phyloP scores from a whole-genome alignment of 23 tunicate genomes.

The Ascidia mentula region DNA sequence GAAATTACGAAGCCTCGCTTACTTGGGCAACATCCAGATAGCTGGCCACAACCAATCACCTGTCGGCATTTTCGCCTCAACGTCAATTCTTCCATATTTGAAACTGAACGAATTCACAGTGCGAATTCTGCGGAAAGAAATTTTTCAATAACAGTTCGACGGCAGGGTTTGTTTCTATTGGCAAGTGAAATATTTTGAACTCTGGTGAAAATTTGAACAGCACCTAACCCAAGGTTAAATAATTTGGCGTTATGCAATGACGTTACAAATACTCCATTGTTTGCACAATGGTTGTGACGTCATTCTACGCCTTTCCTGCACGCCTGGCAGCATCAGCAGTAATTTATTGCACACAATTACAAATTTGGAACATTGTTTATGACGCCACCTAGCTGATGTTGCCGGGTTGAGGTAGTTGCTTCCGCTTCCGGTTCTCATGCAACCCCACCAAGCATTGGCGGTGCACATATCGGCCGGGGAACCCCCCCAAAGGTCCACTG shows the following conservation, averaged over 20 bases:
- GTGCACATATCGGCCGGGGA: constrained; percentile 88
- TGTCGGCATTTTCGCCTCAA: constrained; percentile 82
- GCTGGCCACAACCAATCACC: constrained; percentile 98
- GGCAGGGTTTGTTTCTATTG: too few relatives aligned
- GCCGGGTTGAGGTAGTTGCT: constrained; percentile 80
- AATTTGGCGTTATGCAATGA: too few relatives aligned
- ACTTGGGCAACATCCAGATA: constrained; percentile 85
- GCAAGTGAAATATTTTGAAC: too few relatives aligned
- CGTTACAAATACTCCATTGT: too few relatives aligned
- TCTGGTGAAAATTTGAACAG: too few relatives aligned
- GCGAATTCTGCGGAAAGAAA: constrained; percentile 78
- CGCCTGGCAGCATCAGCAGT: too few relatives aligned
- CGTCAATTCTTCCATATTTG: constrained; percentile 64
- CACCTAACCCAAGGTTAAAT: too few relatives aligned
- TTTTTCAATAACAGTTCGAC: too few relatives aligned
- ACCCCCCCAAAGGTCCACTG: constrained; percentile 81
- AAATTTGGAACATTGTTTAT: too few relatives aligned
- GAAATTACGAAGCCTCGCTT: not conserved
- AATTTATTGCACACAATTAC: too few relatives aligned
- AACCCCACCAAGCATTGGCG: constrained; percentile 85
- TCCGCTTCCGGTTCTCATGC: constrained; percentile 62
- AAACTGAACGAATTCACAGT: constrained; percentile 66
- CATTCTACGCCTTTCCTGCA: too few relatives aligned
- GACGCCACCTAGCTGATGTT: constrained; percentile 70
- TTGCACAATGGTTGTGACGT: too few relatives aligned